These are phyloP conservation scores for Physocephala rufipes DNA, from an alignment of 2,888 invertebrate species.

Conservation along the genomic window DNA sequence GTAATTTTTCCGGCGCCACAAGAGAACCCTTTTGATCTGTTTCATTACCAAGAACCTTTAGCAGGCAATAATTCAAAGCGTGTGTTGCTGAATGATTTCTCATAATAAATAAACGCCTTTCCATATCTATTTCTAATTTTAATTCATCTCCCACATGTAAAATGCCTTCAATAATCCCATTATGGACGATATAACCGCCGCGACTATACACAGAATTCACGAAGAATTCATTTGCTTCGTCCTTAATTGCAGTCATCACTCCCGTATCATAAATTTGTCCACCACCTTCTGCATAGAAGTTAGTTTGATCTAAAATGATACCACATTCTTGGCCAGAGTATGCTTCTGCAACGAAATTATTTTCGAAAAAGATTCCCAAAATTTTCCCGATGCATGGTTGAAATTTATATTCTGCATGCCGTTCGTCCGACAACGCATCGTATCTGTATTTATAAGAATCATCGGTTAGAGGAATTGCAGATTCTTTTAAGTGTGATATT, in stretches of 20 bases:
- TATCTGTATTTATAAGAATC: slow-evolving; percentile 95
- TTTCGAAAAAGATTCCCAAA: slow-evolving; percentile 81
- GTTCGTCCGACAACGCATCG: slow-evolving; percentile 71
- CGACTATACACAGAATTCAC: slow-evolving; percentile 94
- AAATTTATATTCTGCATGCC: slow-evolving; percentile 81
- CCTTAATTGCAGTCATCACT: slow-evolving; percentile 81
- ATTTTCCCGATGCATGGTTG: slow-evolving; percentile 78
- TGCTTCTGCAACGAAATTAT: slow-evolving; percentile 86
- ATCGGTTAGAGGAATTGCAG: slow-evolving; percentile 81
- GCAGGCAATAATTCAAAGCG: slow-evolving; percentile 91
- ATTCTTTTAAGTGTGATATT: slow-evolving; percentile 87
- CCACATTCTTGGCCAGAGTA: slow-evolving; percentile 89
- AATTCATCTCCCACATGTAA: slow-evolving; percentile 88
- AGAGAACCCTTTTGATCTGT: slow-evolving; percentile 96
- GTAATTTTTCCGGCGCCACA: slow-evolving; percentile 94
- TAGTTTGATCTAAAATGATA: slow-evolving; percentile 88
- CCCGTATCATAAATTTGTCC: slow-evolving; percentile 98
- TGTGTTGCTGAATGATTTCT: slow-evolving; percentile 99
- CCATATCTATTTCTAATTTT: slow-evolving; percentile 81
- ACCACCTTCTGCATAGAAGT: slow-evolving; percentile 98
- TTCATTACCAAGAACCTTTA: slow-evolving; percentile 88
- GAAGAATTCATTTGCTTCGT: slow-evolving; percentile 89
- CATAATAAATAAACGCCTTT: slow-evolving; percentile 91
- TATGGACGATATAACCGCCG: slow-evolving; percentile 95
- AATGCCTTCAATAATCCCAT: slow-evolving; percentile 87